Conservation (phyloP, 1,140 invertebrate species). For the Drosophila sp. region DNA sequence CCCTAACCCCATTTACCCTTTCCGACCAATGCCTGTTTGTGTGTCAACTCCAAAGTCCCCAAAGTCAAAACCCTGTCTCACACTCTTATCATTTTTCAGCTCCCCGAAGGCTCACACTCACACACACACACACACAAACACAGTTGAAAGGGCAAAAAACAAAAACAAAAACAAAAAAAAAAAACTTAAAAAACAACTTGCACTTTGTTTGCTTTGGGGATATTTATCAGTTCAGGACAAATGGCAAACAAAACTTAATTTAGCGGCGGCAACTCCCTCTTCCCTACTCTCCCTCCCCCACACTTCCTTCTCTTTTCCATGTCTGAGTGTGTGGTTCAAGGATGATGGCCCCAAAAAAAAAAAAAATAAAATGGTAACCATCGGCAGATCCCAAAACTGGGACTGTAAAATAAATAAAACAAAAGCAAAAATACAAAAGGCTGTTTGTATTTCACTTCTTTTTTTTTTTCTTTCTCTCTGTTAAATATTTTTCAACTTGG, state of each 20-base stretch:
- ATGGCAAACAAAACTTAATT: conserved; percentile 76
- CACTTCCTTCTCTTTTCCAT: background rate
- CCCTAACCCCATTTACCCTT: conserved; percentile 11
- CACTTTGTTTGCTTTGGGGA: conserved; percentile 77
- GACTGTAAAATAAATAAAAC: conserved; percentile 78
- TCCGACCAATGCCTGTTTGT: conserved; percentile 46
- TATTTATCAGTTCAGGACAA: conserved; percentile 69
- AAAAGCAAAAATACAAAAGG: conserved; percentile 55
- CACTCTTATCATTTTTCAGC: conserved; percentile 15
- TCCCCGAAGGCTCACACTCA: conserved; percentile 21
- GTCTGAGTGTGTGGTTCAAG: conserved; percentile 61
- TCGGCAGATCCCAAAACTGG: conserved; percentile 60
- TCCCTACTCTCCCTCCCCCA: background rate
- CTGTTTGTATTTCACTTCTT: conserved; percentile 25
- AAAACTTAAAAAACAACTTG: conserved; percentile 78
- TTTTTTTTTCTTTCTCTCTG: conserved; percentile 35
- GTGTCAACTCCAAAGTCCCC: conserved; percentile 58
- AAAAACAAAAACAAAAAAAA: conserved; percentile 35
- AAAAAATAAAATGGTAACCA: conserved; percentile 56
- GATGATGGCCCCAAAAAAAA: conserved; percentile 42
- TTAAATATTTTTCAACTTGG: conserved; percentile 69
- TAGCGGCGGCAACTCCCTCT: conserved; percentile 62
- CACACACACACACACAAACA: conserved; percentile 31
- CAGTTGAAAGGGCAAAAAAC: conserved; percentile 50
- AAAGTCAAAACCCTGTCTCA: conserved; percentile 37